Evolutionary conservation across 2,797 vertebrate species (phyloP), one percentile per base, ranked within the genome.

Genomic region (Catharus ustulatus): DNA sequence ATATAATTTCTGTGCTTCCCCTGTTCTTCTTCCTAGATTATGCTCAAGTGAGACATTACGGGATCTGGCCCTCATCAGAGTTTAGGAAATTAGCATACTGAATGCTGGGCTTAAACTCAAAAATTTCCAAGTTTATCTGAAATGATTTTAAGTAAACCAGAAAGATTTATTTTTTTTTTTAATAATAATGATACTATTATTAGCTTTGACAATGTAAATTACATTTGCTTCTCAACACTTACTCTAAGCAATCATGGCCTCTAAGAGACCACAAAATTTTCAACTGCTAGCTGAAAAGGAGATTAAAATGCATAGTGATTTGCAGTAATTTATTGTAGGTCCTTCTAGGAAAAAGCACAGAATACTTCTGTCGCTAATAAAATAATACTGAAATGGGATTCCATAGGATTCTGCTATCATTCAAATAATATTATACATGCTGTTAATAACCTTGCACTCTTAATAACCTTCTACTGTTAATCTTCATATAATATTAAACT

Each of bases 371-470:
- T 78, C 0, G 0, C 62, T 94, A 95, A 93, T 89, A 73, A 90
- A 94, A 85, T 93, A 59, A 57, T 48, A 91, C n/a, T 63, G 38
- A 94, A 93, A 95, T 91, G 55, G 73, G 87, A 92, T 96, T 96
- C 83, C 84, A 67, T 32, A 59, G 76, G 73, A 96, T 94, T 94
- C 87, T 95, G 79, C 71, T 90, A 59, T 89, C 32, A 0, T 84
- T 96, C 89, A 89, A 94, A 96, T 78, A 88, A 86, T 87, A 95
- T 96, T 92, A 94, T 69, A 88, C 79, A 78, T 16, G 48, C 76
- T 95, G 74, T 96, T 94, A 95, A 96, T 94, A 95, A 93, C 90
- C 93, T 95, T 96, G 95, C 59, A 82, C 89, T 91, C 51, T 81
- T 95, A 95, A 95, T 95, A 95, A 94, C 89, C 87, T 94, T 69